Evolutionary conservation across 1,140 invertebrate species (phyloP), one percentile per base, ranked within the genome.

Genomic region (Drosophila grimshawi): DNA sequence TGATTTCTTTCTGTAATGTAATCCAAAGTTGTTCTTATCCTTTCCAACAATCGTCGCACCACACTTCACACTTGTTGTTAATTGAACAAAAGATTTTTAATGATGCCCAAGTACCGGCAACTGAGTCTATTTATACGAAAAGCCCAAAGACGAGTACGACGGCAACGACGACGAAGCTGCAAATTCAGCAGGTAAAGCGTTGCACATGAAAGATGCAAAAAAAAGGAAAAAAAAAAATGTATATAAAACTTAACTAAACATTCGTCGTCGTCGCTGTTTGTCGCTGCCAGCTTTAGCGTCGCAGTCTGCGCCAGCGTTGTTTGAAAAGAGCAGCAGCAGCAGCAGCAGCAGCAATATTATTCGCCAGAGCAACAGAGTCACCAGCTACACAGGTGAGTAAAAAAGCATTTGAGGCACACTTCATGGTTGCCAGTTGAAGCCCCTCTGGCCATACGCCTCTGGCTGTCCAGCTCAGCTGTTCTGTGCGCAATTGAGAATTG

Each of bases 71-170:
- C 81, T 78, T 76, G 76, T 90, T 85, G 81, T 92, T 90, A 90
- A 91, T 89, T 91, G 90, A 90, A 90, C 83, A 81, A 86, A 80
- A 65, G 90, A 78, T 90, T 86, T 86, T 91, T 92, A 91, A 92
- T 92, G 90, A 92, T 92, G 74, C 88, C 90, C 66, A 82, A 82
- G 57, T 91, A 81, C 86, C 86, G 86, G 86, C 83, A 86, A 78
- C 68, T 78, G 78, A 81, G 76, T 76, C 81, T 92, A 92, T 92
- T 91, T 92, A 92, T 92, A 92, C 80, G 60, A 76, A 88, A 86
- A 74, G 60, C 68, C 57, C 65, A 74, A 48, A 73, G 62, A 65
- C 67, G 62, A 59, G 56, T 76, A 60, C 11, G 37, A 30, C 32
- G 32, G n/a, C 33, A 49, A 43, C 62, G 62, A 55, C 52, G 68